Evolutionary conservation across 2,888 invertebrate genomes (phyloP).

Genomic region (Synanthedon andrenaeformis): DNA sequence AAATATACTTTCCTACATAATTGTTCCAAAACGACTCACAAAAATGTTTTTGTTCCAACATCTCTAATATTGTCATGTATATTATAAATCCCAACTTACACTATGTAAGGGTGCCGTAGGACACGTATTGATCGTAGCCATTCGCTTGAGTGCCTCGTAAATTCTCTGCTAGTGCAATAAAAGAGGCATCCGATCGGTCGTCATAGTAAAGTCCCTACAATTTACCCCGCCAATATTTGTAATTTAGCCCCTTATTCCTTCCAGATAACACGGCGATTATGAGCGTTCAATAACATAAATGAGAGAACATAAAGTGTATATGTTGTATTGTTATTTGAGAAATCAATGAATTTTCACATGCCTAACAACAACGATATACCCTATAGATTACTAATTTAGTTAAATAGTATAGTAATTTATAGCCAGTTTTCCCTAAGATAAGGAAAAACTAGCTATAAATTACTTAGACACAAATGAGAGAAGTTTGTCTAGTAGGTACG

Average conservation of each 20-base stretch:
- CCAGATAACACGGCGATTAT: not conserved
- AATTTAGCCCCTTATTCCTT: not conserved
- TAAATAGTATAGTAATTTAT: too few relatives aligned
- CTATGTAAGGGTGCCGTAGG: conserved; percentile 1
- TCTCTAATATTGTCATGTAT: not conserved
- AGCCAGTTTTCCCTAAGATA: too few relatives aligned
- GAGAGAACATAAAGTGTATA: too few relatives aligned
- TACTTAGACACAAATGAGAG: too few relatives aligned
- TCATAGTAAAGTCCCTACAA: conserved; percentile 1
- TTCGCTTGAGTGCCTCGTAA: conserved; percentile 6
- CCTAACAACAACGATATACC: too few relatives aligned
- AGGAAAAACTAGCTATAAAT: too few relatives aligned
- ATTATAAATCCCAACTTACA: conserved; percentile 4
- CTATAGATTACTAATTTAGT: too few relatives aligned
- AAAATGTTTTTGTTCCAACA: not conserved
- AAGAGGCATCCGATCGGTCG: conserved; percentile 5
- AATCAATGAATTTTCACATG: too few relatives aligned
- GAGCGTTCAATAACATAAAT: not conserved
- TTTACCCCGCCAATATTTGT: not conserved
- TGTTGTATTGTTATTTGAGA: too few relatives aligned
- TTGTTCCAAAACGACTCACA: too few relatives aligned
- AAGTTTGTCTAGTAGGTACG: too few relatives aligned
- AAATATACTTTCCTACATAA: too few relatives aligned
- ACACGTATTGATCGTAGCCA: conserved; percentile 2
- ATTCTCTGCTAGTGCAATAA: conserved; percentile 5